A percentile compares a stretch with the other conserved stretches of the same genome.
phyloP scores from a whole-genome alignment of 2,888 invertebrate species.

The Capitulum mitella region DNA sequence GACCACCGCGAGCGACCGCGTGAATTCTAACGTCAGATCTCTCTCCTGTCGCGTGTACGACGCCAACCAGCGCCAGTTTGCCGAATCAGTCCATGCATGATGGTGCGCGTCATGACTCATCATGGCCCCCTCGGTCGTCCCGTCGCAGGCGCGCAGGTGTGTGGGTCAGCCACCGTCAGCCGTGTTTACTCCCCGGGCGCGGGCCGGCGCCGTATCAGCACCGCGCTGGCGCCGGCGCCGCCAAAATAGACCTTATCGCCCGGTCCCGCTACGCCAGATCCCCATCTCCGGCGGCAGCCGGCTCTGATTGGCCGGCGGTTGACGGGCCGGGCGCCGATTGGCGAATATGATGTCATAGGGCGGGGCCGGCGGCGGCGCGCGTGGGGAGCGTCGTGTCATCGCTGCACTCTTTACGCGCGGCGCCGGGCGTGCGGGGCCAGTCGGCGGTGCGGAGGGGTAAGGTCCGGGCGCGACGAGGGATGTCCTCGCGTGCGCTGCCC shows the following conservation, averaged over 20 bases:
- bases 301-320: neutral
- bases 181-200: neutral
- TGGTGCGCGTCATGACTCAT: neutral
- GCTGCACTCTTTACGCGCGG: neutral
- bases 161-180: neutral
- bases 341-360: neutral
- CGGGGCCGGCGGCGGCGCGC: neutral
- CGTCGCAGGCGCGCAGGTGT: neutral
- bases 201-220: too few relatives aligned
- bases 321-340: neutral
- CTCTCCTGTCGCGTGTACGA: too few relatives aligned
- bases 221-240: too few relatives aligned
- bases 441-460: neutral
- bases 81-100: neutral
- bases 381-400: neutral
- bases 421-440: neutral
- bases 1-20: too few relatives aligned
- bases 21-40: too few relatives aligned
- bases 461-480: too few relatives aligned
- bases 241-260: slow-evolving; percentile 8
- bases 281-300: neutral
- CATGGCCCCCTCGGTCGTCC: neutral
- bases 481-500: neutral
- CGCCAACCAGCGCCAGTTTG: too few relatives aligned
- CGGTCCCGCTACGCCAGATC: neutral